Conservation (phyloP, 2,113 vertebrate species). For the Pipra filicauda region DNA sequence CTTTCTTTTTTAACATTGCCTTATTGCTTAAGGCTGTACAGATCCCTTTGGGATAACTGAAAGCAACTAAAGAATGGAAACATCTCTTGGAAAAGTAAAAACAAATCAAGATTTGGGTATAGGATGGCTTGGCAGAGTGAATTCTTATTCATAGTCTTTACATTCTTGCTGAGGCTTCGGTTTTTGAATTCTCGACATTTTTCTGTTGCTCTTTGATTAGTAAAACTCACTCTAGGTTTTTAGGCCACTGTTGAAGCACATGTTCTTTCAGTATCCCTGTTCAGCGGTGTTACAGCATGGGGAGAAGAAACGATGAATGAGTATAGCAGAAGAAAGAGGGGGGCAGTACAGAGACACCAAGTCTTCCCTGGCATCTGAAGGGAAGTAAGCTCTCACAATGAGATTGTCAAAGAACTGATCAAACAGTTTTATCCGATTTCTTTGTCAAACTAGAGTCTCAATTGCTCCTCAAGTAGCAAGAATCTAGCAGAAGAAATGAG, state of each 20-base stretch:
- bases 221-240: background rate
- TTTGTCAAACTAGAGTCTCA: background rate
- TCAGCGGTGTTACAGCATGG: background rate
- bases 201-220: background rate
- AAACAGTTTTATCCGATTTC: background rate
- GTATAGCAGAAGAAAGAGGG: background rate
- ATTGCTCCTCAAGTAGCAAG: background rate
- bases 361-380: background rate
- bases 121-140: background rate
- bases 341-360: background rate
- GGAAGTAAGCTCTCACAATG: background rate
- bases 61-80: constrained; percentile 49
- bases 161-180: constrained; percentile 23
- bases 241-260: background rate
- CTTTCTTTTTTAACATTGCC: background rate
- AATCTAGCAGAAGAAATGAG: background rate
- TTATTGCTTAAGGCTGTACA: constrained; percentile 20
- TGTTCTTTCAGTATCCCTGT: background rate
- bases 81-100: constrained; percentile 54
- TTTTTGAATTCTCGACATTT: constrained; percentile 6
- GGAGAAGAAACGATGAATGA: background rate
- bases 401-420: background rate
- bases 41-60: background rate
- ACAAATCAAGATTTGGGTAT: background rate
- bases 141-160: constrained; percentile 13